phyloP scores from a whole-genome alignment of 2,113 vertebrate species.

The Raphicerus campestris region DNA sequence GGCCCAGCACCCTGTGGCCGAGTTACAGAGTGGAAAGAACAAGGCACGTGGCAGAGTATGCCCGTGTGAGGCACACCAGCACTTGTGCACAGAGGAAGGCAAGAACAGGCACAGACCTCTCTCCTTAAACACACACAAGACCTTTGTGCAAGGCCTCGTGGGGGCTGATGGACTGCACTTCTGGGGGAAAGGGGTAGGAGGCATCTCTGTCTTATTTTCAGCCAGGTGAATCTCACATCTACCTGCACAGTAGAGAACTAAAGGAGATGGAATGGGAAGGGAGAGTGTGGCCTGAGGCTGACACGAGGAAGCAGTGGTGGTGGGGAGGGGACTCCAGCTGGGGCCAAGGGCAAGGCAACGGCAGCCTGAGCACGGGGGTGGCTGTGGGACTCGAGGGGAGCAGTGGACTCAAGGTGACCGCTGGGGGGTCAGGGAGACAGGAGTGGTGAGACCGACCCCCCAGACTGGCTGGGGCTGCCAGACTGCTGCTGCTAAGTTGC shows the following conservation, averaged over 20 bases:
- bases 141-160: not conserved
- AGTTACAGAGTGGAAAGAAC: not conserved
- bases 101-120: not conserved
- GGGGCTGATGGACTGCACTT: not conserved
- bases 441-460: not conserved
- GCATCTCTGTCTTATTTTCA: not conserved
- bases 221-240: not conserved
- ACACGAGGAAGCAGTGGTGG: not conserved
- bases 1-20: accelerated
- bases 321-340: not conserved
- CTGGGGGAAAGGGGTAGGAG: not conserved
- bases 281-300: not conserved
- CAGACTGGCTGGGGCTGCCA: not conserved
- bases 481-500: not conserved
- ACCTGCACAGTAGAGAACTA: not conserved
- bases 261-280: not conserved
- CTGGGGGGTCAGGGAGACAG: not conserved
- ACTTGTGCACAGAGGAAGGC: not conserved
- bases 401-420: not conserved
- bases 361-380: not conserved
- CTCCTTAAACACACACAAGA: not conserved
- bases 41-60: not conserved
- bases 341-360: accelerated
- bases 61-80: not conserved
- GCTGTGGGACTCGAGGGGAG: not conserved